Conservation (phyloP, 2,888 invertebrate species). For the Archips xylosteana region DNA sequence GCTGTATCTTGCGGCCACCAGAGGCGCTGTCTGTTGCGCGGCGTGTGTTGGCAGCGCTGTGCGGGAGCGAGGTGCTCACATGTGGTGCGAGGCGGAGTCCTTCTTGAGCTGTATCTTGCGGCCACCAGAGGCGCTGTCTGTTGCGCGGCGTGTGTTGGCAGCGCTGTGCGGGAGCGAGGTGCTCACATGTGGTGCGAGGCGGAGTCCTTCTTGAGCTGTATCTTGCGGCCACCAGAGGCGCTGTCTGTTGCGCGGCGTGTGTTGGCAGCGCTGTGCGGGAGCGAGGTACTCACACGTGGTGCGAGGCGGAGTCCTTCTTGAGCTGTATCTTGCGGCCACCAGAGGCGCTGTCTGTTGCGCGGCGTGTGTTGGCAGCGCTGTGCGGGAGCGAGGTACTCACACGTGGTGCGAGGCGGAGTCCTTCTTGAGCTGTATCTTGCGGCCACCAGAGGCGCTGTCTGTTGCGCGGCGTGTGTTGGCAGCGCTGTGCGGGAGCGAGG, state of each 20-base stretch:
- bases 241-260: constrained; percentile 96
- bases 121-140: constrained; percentile 97
- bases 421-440: constrained; percentile 97
- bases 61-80: constrained; percentile 58
- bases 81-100: constrained; percentile 92
- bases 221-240: constrained; percentile 98
- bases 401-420: constrained; percentile 93
- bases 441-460: constrained; percentile 98
- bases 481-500: too few relatives aligned
- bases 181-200: constrained; percentile 89
- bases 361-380: constrained; percentile 76
- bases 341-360: constrained; percentile 96
- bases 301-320: constrained; percentile 94
- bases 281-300: constrained; percentile 83
- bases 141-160: constrained; percentile 89
- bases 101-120: constrained; percentile 97
- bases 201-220: constrained; percentile 96
- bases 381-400: constrained; percentile 49
- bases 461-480: constrained; percentile 89
- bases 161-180: background rate
- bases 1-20: constrained; percentile 98
- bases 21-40: constrained; percentile 97
- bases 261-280: too few relatives aligned
- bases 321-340: constrained; percentile 98
- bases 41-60: constrained; percentile 66